phyloP scores from a whole-genome alignment of 2,113 vertebrate genomes.

The Acanthisitta chloris region DNA sequence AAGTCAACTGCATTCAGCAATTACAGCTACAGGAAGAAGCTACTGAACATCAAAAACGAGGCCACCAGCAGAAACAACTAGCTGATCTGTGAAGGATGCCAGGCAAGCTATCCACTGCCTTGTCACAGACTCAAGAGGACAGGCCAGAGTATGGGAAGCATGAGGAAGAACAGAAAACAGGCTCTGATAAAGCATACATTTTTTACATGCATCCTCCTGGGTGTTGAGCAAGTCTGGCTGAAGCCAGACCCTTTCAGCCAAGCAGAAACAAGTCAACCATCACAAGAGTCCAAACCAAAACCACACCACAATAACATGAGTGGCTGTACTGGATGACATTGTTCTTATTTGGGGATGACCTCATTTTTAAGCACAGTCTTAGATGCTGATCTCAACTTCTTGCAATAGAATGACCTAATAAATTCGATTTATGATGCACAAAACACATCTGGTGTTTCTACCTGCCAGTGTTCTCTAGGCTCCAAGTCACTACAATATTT shows the following conservation, averaged over 20 bases:
- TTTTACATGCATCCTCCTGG: background rate
- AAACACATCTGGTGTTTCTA: background rate
- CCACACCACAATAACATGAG: background rate
- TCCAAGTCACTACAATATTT: background rate
- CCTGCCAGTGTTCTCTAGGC: background rate
- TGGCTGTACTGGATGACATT: background rate
- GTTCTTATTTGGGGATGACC: background rate
- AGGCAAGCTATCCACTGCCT: background rate
- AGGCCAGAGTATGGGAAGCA: background rate
- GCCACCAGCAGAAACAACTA: background rate
- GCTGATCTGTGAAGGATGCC: background rate
- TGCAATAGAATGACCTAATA: background rate
- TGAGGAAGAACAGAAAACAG: background rate
- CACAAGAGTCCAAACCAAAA: background rate
- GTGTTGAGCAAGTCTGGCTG: background rate
- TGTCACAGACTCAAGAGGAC: background rate
- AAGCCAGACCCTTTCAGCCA: background rate
- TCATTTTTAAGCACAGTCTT: background rate
- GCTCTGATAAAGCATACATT: background rate
- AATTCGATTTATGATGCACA: background rate
- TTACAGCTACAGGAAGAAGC: background rate
- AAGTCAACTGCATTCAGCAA: background rate
- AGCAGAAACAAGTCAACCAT: background rate
- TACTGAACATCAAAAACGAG: background rate
- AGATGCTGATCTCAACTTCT: background rate